These are phyloP conservation scores for Zele albiditarsus DNA, from an alignment of 2,888 invertebrate species.

Conservation along the genomic window DNA sequence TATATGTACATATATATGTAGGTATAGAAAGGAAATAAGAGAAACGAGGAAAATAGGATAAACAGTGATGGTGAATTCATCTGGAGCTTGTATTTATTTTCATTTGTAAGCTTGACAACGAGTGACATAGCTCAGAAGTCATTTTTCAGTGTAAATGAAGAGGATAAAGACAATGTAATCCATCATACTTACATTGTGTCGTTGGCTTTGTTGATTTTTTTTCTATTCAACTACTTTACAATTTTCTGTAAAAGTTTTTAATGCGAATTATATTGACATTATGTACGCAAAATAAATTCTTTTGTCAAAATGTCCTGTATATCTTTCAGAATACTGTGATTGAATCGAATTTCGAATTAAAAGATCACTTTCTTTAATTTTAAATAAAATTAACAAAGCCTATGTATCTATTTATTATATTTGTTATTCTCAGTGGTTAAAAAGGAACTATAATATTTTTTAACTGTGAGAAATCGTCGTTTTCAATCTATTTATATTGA, in stretches of 20 bases:
- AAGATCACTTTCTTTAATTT: too few relatives aligned
- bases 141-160: constrained; percentile 21
- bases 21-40: neutral
- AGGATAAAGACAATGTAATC: constrained; percentile 38
- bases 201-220: constrained; percentile 22
- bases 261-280: too few relatives aligned
- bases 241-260: constrained; percentile 17
- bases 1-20: neutral
- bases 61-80: neutral
- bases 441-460: too few relatives aligned
- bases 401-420: too few relatives aligned
- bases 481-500: too few relatives aligned
- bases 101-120: constrained; percentile 29
- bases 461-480: too few relatives aligned
- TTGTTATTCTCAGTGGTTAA: too few relatives aligned
- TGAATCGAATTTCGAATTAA: too few relatives aligned
- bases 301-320: too few relatives aligned
- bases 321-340: too few relatives aligned
- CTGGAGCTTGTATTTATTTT: constrained; percentile 29
- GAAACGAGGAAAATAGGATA: constrained; percentile 20
- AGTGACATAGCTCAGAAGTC: constrained; percentile 20
- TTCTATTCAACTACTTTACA: neutral
- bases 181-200: constrained; percentile 31
- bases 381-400: too few relatives aligned
- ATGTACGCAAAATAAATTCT: too few relatives aligned